A percentile compares a stretch with the other conserved stretches of the same genome.
phyloP scores from a whole-genome alignment of 2,113 vertebrate species.

The Hemiprocne comata region DNA sequence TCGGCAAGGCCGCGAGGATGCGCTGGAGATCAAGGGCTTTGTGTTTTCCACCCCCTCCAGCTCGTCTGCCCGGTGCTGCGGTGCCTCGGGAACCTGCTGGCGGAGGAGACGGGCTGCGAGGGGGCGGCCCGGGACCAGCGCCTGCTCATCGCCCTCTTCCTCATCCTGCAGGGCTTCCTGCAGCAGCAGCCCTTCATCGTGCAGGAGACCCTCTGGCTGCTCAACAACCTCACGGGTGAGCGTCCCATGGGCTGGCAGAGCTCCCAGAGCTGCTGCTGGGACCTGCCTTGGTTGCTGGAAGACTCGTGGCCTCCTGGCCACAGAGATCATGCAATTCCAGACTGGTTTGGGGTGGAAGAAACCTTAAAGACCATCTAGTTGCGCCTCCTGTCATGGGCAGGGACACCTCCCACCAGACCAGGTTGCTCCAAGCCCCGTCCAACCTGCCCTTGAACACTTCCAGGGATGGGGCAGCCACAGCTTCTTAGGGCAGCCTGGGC shows the following conservation, averaged over 20 bases:
- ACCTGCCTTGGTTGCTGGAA: accelerated
- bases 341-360: too few species aligned
- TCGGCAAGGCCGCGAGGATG: accelerated
- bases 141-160: conserved; percentile 82
- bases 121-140: conserved; percentile 67
- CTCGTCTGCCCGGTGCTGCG: conserved; percentile 89
- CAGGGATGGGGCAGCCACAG: too few species aligned
- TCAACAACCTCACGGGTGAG: conserved; percentile 95
- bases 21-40: accelerated
- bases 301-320: neutral
- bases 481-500: too few species aligned
- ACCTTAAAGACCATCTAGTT: too few species aligned
- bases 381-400: too few species aligned
- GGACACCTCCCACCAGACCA: too few species aligned
- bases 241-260: neutral
- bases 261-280: neutral
- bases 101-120: conserved; percentile 46
- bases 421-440: too few species aligned
- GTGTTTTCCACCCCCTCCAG: conserved; percentile 57
- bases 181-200: conserved; percentile 79
- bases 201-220: conserved; percentile 89
- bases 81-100: conserved; percentile 88
- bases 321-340: neutral
- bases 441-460: too few species aligned
- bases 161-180: conserved; percentile 80